Evolutionary conservation across 2,797 vertebrate species (phyloP).

Genomic region (Etheostoma nigrum): DNA sequence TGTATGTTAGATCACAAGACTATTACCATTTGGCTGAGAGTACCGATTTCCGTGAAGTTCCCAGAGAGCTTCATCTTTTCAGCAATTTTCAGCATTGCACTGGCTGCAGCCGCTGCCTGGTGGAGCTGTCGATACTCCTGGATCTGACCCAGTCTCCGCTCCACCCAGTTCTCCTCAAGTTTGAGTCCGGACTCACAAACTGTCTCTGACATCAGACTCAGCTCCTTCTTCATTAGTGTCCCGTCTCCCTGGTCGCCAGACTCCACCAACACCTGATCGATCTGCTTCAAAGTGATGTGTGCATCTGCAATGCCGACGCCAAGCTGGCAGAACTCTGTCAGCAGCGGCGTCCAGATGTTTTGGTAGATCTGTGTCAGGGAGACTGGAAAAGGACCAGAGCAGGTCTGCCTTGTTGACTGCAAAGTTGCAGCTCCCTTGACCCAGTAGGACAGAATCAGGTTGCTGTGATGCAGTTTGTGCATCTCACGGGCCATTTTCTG

Average conservation of each 20-base stretch:
- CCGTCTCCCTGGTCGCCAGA: conserved; percentile 74
- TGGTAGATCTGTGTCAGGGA: conserved; percentile 60
- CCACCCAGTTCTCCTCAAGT: conserved; percentile 59
- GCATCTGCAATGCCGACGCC: conserved; percentile 55
- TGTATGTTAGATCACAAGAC: neutral
- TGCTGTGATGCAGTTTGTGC: conserved; percentile 72
- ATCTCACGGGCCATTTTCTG: conserved; percentile 76
- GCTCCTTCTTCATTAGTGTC: conserved; percentile 66
- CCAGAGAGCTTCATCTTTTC: conserved; percentile 70
- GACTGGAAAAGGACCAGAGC: conserved; percentile 6
- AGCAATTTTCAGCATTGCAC: conserved; percentile 67
- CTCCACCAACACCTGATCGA: conserved; percentile 68
- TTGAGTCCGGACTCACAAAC: neutral
- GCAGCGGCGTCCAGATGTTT: conserved; percentile 74
- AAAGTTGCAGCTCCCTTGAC: conserved; percentile 39
- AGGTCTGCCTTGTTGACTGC: fast-evolving
- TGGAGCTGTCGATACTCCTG: conserved; percentile 77
- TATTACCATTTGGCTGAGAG: conserved; percentile 80
- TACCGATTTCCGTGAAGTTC: conserved; percentile 71
- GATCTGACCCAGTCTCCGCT: conserved; percentile 65
- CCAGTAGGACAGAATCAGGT: conserved; percentile 78
- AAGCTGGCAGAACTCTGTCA: conserved; percentile 42
- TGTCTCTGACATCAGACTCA: conserved; percentile 70
- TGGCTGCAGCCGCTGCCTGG: conserved; percentile 72
- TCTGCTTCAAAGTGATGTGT: conserved; percentile 67